Percentiles rank a stretch among this genome's conserved stretches.
Conservation (phyloP, 2,113 vertebrate genomes). For the Nyctibius bracteatus region DNA sequence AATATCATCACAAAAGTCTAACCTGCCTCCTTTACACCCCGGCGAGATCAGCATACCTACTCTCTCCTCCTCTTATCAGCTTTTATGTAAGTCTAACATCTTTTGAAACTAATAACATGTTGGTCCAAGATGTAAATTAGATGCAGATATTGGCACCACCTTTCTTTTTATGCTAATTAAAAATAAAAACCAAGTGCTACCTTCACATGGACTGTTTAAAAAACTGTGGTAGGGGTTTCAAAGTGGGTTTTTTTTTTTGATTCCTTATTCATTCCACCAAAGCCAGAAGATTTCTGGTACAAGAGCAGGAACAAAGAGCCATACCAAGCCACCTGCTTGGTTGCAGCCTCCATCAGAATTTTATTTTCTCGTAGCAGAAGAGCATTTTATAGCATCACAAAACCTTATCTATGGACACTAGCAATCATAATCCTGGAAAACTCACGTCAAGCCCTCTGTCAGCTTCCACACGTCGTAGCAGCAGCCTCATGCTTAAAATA, state of each 20-base stretch:
- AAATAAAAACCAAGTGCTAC: background rate
- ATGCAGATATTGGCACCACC: background rate
- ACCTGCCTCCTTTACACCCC: background rate
- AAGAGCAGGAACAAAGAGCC: background rate
- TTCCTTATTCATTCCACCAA: background rate
- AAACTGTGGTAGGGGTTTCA: background rate
- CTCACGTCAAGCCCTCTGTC: background rate
- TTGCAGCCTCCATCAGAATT: background rate
- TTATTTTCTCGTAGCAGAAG: background rate
- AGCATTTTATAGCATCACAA: background rate
- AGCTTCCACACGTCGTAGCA: background rate
- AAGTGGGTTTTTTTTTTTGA: rapidly evolving
- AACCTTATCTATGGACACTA: background rate
- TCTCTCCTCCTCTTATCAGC: background rate
- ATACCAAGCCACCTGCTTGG: background rate
- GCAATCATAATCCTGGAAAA: background rate
- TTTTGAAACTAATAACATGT: background rate
- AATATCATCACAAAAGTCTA: background rate
- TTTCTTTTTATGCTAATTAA: background rate
- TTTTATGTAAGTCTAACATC: background rate
- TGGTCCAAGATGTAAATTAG: background rate
- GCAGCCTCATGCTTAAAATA: background rate
- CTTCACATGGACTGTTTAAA: background rate
- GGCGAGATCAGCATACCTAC: background rate
- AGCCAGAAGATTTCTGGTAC: background rate